Evolutionary conservation across 1,140 invertebrate species (phyloP).

Genomic region (Pteromalus puparum): DNA sequence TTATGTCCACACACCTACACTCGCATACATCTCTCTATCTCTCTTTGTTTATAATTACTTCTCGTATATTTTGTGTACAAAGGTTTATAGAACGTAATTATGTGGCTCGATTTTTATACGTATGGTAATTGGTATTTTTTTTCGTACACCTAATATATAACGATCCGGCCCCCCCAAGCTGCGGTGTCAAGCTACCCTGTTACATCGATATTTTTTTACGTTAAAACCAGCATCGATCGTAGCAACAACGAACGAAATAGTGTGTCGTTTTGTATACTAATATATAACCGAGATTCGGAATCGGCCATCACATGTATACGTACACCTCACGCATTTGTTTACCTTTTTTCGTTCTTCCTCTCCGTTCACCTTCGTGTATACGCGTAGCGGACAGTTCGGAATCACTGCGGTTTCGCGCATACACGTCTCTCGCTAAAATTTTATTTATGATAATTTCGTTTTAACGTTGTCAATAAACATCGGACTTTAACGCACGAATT

Average conservation of each 20-base stretch:
- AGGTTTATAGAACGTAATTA: slow-evolving; percentile 49
- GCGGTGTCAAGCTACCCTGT: not conserved
- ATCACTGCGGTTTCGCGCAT: too few relatives aligned
- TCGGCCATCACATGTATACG: not conserved
- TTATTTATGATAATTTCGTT: too few relatives aligned
- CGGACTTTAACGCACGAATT: not conserved
- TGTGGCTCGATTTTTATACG: slow-evolving; percentile 42
- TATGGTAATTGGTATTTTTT: slow-evolving; percentile 51
- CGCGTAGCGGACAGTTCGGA: slow-evolving; percentile 6
- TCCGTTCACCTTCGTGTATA: not conserved
- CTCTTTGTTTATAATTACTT: slow-evolving; percentile 27
- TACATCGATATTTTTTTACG: slow-evolving; percentile 20
- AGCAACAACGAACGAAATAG: slow-evolving; percentile 12
- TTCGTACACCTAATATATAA: slow-evolving; percentile 30
- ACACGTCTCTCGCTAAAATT: not conserved
- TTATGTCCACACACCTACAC: not conserved
- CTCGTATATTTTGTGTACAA: slow-evolving; percentile 40
- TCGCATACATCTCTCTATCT: not conserved
- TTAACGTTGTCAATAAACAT: slow-evolving; percentile 7
- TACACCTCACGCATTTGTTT: not conserved
- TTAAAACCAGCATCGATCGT: slow-evolving; percentile 39
- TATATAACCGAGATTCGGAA: not conserved
- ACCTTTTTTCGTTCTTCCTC: slow-evolving; percentile 5
- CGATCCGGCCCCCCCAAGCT: slow-evolving; percentile 17
- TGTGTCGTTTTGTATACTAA: not conserved